phyloP scores from a whole-genome alignment of 2,888 invertebrate genomes.

The Beris morrisii region DNA sequence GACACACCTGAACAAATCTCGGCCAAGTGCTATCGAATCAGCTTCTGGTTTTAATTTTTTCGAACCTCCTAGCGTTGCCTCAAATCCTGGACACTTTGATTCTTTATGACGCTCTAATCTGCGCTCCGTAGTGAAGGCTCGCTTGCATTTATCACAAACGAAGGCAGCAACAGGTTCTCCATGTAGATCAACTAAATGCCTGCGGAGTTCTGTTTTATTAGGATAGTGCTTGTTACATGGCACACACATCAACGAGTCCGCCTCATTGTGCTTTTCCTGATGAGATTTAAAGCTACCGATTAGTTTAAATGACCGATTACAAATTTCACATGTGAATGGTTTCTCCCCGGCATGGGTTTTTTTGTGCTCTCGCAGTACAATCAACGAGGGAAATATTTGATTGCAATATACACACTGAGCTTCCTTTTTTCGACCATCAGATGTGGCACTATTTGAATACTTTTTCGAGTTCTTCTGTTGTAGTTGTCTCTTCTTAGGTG shows the following conservation, averaged over 20 bases:
- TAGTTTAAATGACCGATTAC: constrained; percentile 56
- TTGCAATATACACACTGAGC: constrained; percentile 57
- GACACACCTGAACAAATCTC: constrained; percentile 57
- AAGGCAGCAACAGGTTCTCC: constrained; percentile 46
- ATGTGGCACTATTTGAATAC: not conserved
- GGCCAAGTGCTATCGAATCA: constrained; percentile 47
- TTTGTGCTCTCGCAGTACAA: constrained; percentile 58
- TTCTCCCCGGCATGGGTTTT: constrained; percentile 55
- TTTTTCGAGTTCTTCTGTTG: constrained; percentile 18
- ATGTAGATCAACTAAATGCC: constrained; percentile 52
- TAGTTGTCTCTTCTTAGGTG: constrained; percentile 38
- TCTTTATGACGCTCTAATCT: constrained; percentile 50
- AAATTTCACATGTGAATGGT: constrained; percentile 54
- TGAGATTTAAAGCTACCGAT: constrained; percentile 55
- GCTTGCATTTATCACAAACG: constrained; percentile 52
- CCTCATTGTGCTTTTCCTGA: constrained; percentile 53
- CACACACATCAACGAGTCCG: constrained; percentile 43
- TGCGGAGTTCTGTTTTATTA: constrained; percentile 49
- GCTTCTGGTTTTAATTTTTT: constrained; percentile 39
- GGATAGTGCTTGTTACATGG: constrained; percentile 48
- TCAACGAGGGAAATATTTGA: constrained; percentile 58
- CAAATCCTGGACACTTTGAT: constrained; percentile 39
- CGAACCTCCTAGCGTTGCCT: constrained; percentile 21
- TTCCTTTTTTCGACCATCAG: constrained; percentile 37
- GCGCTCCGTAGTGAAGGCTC: constrained; percentile 49